These are phyloP conservation scores for Episyrphus balteatus DNA, from an alignment of 1,140 invertebrate genomes.

Conservation along the genomic window DNA sequence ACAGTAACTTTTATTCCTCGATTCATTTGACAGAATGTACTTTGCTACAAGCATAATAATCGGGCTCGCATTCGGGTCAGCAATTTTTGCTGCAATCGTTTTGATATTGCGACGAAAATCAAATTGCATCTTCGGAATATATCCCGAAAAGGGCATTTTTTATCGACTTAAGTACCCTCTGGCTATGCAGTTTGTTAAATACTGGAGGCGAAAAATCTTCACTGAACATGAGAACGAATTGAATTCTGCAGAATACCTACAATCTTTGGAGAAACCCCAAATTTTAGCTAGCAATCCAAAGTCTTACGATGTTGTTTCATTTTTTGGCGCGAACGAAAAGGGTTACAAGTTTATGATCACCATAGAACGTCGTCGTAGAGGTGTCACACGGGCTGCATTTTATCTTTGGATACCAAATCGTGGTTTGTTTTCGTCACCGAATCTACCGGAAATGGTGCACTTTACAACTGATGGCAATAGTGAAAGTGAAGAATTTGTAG, in stretches of 20 bases:
- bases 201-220: conserved; percentile 23
- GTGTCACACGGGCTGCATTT: conserved; percentile 22
- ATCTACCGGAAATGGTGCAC: conserved; percentile 27
- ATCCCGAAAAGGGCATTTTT: conserved; percentile 26
- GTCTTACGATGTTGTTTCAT: conserved; percentile 30
- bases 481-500: conserved; percentile 23
- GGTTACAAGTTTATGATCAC: conserved; percentile 24
- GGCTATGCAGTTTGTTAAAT: conserved; percentile 17
- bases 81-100: conserved; percentile 1
- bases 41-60: no score
- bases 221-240: conserved; percentile 16
- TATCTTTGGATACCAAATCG: conserved; percentile 23
- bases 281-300: conserved; percentile 19
- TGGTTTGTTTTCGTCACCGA: conserved; percentile 15
- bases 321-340: conserved; percentile 22
- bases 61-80: no score
- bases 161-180: conserved; percentile 23
- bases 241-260: conserved; percentile 12
- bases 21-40: no score
- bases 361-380: conserved; percentile 20
- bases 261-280: conserved; percentile 20
- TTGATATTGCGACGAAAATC: conserved; percentile 19
- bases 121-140: conserved; percentile 25
- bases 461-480: conserved; percentile 22
- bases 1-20: no score